Conservation (phyloP, 2,888 invertebrate species). For the Cremastinae sp. region DNA sequence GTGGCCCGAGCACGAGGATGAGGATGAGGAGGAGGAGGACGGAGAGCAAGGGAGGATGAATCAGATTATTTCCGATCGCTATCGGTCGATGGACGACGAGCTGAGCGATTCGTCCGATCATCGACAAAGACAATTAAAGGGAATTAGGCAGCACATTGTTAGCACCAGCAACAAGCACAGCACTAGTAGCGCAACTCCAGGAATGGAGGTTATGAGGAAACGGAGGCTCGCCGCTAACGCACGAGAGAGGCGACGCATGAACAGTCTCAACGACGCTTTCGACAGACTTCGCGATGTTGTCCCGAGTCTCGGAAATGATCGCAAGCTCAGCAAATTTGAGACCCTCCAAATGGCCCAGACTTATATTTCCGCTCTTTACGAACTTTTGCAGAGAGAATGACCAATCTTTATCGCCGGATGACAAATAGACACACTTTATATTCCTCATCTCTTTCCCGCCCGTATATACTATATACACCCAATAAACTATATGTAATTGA, state of each 20-base stretch:
- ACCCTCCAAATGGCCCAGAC: constrained; percentile 90
- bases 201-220: constrained; percentile 83
- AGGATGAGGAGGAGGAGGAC: too few relatives aligned
- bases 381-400: constrained; percentile 81
- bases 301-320: constrained; percentile 86
- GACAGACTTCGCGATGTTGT: constrained; percentile 87
- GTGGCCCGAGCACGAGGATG: too few relatives aligned
- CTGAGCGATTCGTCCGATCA: constrained; percentile 39
- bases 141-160: too few relatives aligned
- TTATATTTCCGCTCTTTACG: constrained; percentile 86
- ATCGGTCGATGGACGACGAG: constrained; percentile 53
- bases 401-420: constrained; percentile 32
- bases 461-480: too few relatives aligned
- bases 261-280: constrained; percentile 88
- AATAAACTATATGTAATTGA: too few relatives aligned
- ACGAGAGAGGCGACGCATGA: constrained; percentile 88
- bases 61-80: constrained; percentile 32
- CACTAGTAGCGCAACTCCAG: constrained; percentile 70
- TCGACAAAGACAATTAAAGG: constrained; percentile 73
- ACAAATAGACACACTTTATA: too few relatives aligned
- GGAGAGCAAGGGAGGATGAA: too few relatives aligned
- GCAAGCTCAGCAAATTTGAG: constrained; percentile 88
- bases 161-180: too few relatives aligned
- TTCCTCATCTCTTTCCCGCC: too few relatives aligned
- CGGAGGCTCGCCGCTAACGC: constrained; percentile 87